phyloP scores from a whole-genome alignment of 1,140 invertebrate genomes.

The Sycophaga agraensis region DNA sequence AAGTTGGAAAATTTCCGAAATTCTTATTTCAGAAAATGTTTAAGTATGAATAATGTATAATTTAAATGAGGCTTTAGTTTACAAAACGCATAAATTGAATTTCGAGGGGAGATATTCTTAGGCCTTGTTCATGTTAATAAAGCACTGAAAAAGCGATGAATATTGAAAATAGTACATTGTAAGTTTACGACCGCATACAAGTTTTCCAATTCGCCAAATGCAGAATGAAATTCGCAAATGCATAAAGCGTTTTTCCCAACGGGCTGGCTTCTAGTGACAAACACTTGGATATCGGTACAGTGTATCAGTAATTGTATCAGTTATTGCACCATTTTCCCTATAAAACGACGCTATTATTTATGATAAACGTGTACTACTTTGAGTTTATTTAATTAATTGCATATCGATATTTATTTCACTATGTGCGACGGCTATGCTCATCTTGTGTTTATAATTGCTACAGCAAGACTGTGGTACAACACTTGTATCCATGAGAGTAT shows the following conservation, averaged over 20 bases:
- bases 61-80: too few species aligned
- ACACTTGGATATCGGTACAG: background rate
- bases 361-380: slow-evolving; percentile 14
- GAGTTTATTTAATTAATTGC: slow-evolving; percentile 11
- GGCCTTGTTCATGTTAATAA: too few species aligned
- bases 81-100: too few species aligned
- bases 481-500: slow-evolving; percentile 21
- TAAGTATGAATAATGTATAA: too few species aligned
- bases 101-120: too few species aligned
- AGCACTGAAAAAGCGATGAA: too few species aligned
- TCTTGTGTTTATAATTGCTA: slow-evolving; percentile 18
- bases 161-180: too few species aligned
- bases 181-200: too few species aligned
- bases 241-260: background rate
- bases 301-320: slow-evolving; percentile 2
- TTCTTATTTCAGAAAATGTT: too few species aligned
- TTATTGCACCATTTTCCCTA: slow-evolving; percentile 25
- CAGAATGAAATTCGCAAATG: too few species aligned
- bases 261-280: slow-evolving; percentile 26
- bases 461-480: slow-evolving; percentile 7
- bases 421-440: slow-evolving; percentile 23
- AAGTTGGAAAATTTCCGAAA: too few species aligned
- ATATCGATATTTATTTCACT: slow-evolving; percentile 19
- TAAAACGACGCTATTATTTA: slow-evolving; percentile 2
- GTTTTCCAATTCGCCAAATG: too few species aligned